phyloP scores from a whole-genome alignment of 1,140 invertebrate genomes.

The Drosophila kohkoa region DNA sequence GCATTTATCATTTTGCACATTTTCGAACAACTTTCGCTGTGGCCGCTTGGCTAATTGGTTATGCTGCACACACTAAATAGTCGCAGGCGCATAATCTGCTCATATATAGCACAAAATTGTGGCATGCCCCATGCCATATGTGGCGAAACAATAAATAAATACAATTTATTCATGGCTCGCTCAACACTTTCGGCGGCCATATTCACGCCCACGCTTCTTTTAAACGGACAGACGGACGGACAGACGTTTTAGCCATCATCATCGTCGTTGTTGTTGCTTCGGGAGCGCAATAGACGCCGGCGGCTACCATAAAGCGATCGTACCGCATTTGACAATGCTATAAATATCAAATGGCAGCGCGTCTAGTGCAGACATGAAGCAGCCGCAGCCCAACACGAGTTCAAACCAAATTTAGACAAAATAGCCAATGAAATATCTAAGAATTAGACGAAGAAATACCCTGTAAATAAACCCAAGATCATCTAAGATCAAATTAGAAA shows the following conservation, averaged over 20 bases:
- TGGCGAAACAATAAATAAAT: constrained; percentile 68
- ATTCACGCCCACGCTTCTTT: constrained; percentile 64
- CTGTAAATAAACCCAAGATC: not conserved
- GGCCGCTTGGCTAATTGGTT: constrained; percentile 66
- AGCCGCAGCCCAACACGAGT: not conserved
- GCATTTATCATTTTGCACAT: constrained; percentile 4
- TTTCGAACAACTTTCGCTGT: constrained; percentile 63
- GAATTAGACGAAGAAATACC: not conserved
- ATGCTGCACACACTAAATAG: constrained; percentile 68
- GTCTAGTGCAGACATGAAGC: constrained; percentile 49
- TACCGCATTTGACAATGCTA: constrained; percentile 51
- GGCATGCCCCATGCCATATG: constrained; percentile 32
- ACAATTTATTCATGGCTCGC: constrained; percentile 71
- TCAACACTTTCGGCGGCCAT: constrained; percentile 75
- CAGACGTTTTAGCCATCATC: constrained; percentile 2
- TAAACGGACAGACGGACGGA: constrained; percentile 14
- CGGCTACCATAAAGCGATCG: constrained; percentile 47
- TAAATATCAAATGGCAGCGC: constrained; percentile 47
- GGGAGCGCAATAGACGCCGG: not conserved
- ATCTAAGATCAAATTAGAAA: no score
- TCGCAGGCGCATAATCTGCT: constrained; percentile 62
- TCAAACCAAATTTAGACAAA: constrained; percentile 44
- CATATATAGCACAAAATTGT: constrained; percentile 59
- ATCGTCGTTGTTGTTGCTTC: not conserved
- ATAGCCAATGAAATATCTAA: not conserved